Conservation (phyloP, 2,797 vertebrate species). For the Vireo griseus region DNA sequence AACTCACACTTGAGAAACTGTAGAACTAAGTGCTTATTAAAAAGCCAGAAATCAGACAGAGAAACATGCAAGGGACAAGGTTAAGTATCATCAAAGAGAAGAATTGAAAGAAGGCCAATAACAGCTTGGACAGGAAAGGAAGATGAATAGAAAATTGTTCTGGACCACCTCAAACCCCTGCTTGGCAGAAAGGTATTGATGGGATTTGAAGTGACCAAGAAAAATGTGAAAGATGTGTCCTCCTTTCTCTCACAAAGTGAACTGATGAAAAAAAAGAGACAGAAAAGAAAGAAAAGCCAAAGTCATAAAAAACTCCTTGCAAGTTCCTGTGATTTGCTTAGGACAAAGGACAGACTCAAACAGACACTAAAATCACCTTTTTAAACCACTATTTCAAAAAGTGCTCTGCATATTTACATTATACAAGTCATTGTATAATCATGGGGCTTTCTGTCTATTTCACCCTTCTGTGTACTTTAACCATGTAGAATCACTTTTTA, state of each 20-base stretch:
- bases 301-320: conserved; percentile 1
- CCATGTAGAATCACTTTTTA: not conserved
- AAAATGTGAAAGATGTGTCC: conserved; percentile 60
- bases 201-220: conserved; percentile 69
- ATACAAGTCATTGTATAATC: not conserved
- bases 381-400: not conserved
- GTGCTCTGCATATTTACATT: not conserved
- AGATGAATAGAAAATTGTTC: conserved; percentile 70
- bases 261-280: not conserved
- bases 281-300: not conserved
- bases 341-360: not conserved
- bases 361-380: not conserved
- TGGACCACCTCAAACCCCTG: conserved; percentile 45
- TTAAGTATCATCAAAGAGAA: conserved; percentile 76
- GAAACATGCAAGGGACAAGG: conserved; percentile 70
- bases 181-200: conserved; percentile 64
- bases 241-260: conserved; percentile 35
- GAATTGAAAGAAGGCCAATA: conserved; percentile 77
- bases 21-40: conserved; percentile 69
- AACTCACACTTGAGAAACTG: conserved; percentile 35
- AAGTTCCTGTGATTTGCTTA: not conserved
- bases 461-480: not conserved
- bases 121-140: conserved; percentile 67
- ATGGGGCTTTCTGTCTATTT: not conserved
- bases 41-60: conserved; percentile 72